Conservation (phyloP, 2,113 vertebrate genomes). For the Alligator mississippiensis region DNA sequence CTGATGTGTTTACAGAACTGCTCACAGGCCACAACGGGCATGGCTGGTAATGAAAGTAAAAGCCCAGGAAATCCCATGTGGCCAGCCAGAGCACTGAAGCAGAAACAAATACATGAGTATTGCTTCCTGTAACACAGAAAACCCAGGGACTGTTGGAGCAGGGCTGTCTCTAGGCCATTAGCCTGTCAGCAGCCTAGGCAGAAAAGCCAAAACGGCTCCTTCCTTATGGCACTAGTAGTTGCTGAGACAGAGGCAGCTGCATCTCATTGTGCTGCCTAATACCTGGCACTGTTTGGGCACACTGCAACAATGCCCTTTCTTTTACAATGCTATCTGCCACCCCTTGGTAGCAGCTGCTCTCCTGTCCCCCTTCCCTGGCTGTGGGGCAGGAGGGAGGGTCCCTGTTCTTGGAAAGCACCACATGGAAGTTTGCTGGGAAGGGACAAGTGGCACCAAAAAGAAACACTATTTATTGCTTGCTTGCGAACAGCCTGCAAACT, state of each 20-base stretch:
- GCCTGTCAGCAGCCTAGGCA: neutral
- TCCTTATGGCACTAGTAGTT: neutral
- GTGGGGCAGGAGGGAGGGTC: neutral
- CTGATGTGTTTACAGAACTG: too few species aligned
- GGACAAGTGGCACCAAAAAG: neutral
- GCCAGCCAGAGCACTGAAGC: constrained; percentile 1
- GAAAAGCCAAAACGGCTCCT: neutral
- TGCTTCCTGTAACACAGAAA: constrained; percentile 62
- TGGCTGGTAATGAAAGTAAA: constrained; percentile 63
- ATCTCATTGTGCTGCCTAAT: neutral
- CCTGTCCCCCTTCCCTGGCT: neutral
- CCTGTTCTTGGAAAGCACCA: neutral
- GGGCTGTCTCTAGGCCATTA: neutral
- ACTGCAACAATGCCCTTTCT: neutral
- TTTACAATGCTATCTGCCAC: neutral
- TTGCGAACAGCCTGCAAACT: rapidly evolving
- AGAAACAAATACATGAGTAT: constrained; percentile 45
- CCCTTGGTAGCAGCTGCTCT: neutral
- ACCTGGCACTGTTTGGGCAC: neutral
- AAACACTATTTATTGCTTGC: neutral
- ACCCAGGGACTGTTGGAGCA: neutral
- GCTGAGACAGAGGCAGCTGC: neutral
- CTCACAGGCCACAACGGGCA: neutral
- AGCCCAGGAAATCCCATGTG: constrained; percentile 66
- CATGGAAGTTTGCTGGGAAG: neutral